Conservation (phyloP, 2,797 vertebrate genomes). For the Craterocephalus amniculus region DNA sequence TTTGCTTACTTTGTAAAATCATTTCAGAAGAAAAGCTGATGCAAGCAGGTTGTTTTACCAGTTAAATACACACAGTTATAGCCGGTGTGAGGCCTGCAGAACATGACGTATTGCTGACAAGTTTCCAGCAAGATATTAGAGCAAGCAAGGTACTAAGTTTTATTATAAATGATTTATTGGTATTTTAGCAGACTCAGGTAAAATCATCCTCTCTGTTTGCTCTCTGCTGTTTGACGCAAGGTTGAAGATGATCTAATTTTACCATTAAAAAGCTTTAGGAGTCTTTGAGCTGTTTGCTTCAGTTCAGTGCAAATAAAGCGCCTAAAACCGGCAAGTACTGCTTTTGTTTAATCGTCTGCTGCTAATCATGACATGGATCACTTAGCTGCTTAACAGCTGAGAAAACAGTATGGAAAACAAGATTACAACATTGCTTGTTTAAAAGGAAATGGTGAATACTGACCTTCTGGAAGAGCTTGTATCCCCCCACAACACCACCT, state of each 20-base stretch:
- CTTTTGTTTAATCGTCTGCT: constrained; percentile 4
- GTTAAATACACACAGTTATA: too few relatives aligned
- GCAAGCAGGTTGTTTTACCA: too few relatives aligned
- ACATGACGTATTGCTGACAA: neutral
- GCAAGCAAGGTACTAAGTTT: neutral
- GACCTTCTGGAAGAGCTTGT: constrained; percentile 28
- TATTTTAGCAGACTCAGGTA: neutral
- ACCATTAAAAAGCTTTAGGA: neutral
- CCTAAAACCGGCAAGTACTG: constrained; percentile 10
- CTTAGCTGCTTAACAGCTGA: constrained; percentile 32
- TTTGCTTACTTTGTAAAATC: too few relatives aligned
- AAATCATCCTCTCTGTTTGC: neutral
- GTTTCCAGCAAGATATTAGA: neutral
- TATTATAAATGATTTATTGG: constrained; percentile 4
- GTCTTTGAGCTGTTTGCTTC: neutral
- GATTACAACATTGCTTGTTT: constrained; percentile 1
- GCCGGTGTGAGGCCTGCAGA: too few relatives aligned
- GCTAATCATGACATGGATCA: constrained; percentile 14
- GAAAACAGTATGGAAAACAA: constrained; percentile 20
- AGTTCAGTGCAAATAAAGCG: neutral
- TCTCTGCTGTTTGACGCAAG: neutral
- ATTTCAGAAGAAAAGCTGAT: too few relatives aligned
- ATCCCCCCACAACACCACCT: constrained; percentile 42
- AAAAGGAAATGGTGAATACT: constrained; percentile 21
- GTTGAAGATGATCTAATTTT: constrained; percentile 3